Percentiles rank a stretch among this genome's conserved stretches.
These are phyloP conservation scores for Drosophila mimetica DNA, from an alignment of 2,888 invertebrate species.

Conservation along the genomic window DNA sequence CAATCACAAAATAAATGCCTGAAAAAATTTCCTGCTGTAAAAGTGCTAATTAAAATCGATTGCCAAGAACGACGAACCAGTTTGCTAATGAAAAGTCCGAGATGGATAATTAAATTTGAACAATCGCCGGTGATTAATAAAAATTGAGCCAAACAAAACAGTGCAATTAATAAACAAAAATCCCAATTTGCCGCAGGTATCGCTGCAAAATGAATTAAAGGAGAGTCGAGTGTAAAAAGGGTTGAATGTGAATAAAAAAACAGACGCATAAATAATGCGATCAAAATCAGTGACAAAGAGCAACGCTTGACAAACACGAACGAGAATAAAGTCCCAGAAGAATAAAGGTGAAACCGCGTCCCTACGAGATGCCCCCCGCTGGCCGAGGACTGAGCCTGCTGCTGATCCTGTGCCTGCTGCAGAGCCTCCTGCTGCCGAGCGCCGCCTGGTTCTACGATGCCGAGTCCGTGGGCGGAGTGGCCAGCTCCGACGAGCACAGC, in stretches of 20 bases:
- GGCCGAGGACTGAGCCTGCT: slow-evolving; percentile 19
- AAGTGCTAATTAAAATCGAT: slow-evolving; percentile 39
- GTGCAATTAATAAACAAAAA: slow-evolving; percentile 43
- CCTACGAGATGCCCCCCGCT: slow-evolving; percentile 32
- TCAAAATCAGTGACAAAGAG: slow-evolving; percentile 42
- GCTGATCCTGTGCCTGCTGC: slow-evolving; percentile 41
- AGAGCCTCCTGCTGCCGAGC: slow-evolving; percentile 41
- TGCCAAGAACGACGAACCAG: slow-evolving; percentile 20
- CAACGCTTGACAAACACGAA: slow-evolving; percentile 43
- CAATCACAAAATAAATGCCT: slow-evolving; percentile 23
- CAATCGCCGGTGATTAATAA: slow-evolving; percentile 46
- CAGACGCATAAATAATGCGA: slow-evolving; percentile 55
- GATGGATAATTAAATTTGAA: slow-evolving; percentile 43
- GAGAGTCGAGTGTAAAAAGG: slow-evolving; percentile 20
- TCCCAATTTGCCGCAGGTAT: slow-evolving; percentile 26
- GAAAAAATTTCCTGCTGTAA: neutral
- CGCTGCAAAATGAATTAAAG: slow-evolving; percentile 40
- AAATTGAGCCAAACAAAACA: slow-evolving; percentile 41
- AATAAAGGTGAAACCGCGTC: neutral
- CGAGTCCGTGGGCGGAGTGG: slow-evolving; percentile 36
- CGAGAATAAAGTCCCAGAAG: slow-evolving; percentile 1
- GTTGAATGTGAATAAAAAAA: slow-evolving; percentile 11
- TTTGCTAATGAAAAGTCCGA: slow-evolving; percentile 36
- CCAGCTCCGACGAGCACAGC: slow-evolving; percentile 63
- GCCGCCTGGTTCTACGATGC: slow-evolving; percentile 60